These are phyloP conservation scores for Nilaparvata lugens DNA, from an alignment of 1,140 invertebrate genomes.

Conservation along the genomic window DNA sequence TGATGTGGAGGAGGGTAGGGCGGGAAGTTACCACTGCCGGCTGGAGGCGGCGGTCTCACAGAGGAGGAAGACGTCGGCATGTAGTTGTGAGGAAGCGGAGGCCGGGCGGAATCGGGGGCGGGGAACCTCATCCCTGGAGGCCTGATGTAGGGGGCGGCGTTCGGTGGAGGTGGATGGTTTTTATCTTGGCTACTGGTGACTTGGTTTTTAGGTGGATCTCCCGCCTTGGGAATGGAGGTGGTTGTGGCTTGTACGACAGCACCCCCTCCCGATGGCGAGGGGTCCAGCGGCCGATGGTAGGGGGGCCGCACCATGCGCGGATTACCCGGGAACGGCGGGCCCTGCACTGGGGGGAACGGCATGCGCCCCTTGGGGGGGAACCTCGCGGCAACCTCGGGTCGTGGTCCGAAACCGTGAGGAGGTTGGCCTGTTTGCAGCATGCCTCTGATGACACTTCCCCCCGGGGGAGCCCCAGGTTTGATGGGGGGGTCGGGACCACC, in stretches of 20 bases:
- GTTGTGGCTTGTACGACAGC: slow-evolving; percentile 28
- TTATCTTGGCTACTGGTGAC: slow-evolving; percentile 20
- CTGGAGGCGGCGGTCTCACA: too few species aligned
- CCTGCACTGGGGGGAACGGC: neutral
- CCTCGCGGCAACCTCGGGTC: slow-evolving; percentile 27
- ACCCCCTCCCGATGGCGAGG: slow-evolving; percentile 43
- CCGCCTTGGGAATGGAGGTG: slow-evolving; percentile 9
- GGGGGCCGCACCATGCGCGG: slow-evolving; percentile 22
- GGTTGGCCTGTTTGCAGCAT: slow-evolving; percentile 34
- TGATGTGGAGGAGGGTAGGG: too few species aligned
- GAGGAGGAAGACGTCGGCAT: slow-evolving; percentile 17
- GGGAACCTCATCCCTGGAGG: slow-evolving; percentile 7
- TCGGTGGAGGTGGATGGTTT: slow-evolving; percentile 24
- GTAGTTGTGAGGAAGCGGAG: slow-evolving; percentile 17
- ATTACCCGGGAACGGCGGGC: neutral
- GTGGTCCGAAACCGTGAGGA: slow-evolving; percentile 33
- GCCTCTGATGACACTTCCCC: slow-evolving; percentile 23
- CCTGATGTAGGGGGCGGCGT: slow-evolving; percentile 19
- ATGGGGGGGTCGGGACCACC: neutral
- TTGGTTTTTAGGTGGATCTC: too few species aligned
- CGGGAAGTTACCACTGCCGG: too few species aligned
- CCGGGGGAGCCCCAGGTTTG: neutral
- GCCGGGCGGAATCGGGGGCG: neutral
- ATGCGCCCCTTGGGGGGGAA: neutral
- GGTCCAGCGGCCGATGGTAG: slow-evolving; percentile 46